Evolutionary conservation across 2,113 vertebrate genomes (phyloP), one percentile per base, ranked within the genome.

Genomic region (Sula dactylatra): DNA sequence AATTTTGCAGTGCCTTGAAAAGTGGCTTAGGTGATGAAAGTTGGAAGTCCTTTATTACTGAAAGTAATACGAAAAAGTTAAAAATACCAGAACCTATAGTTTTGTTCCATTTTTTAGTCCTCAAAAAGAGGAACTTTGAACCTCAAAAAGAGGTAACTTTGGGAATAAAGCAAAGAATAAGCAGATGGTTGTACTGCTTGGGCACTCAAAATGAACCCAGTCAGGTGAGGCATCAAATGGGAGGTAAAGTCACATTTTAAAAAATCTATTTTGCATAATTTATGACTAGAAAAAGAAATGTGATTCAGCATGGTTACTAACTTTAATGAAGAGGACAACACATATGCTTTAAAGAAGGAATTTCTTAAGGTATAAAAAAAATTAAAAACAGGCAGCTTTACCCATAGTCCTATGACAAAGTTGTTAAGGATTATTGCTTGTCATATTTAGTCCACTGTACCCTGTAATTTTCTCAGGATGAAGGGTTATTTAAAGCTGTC

Each of bases 381-480:
- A 76, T 84, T 86, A 44, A 40, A 82, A 76, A 83, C n/a, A 55
- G 40, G n/a, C 52, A 64, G 25, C 25, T 77, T 76, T 74, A 79
- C 67, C 40, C 34, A 36, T 16, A 93, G 40, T 58, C 38, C 56
- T 92, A 45, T 69, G 61, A 87, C 76, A 82, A 93, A 79, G 27
- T 29, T 74, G 36, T 64, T 86, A 45, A 70, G 67, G 56, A 50
- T 88, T 65, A 92, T 74, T 96, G 70, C 40, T 72, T 78, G 25
- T 59, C 40, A 21, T 71, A 59, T 91, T 96, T 70, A 88, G 65
- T 86, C 54, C 56, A 50, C 27, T 34, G 22, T 86, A 80, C 22
- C n/a, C 69, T 93, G 71, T 90, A 92, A 93, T 94, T 64, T 92
- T 94, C 79, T 95, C 40, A 88, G 66, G 44, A 96, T 62, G 22